Conservation (phyloP, 2,113 vertebrate genomes). For the Myotis brandtii region DNA sequence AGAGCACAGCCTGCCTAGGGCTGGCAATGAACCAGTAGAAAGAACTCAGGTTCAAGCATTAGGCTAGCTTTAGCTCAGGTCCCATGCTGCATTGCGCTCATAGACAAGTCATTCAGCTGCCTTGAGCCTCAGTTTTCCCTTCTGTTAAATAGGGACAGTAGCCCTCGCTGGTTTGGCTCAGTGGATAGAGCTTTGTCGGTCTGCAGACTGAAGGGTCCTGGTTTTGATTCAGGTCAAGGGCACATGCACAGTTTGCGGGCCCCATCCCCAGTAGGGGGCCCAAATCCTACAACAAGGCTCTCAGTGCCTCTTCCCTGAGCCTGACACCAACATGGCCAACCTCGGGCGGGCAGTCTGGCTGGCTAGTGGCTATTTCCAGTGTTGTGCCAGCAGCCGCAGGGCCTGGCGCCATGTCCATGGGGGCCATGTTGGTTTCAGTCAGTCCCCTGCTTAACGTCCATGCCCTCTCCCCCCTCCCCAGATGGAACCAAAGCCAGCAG, state of each 20-base stretch:
- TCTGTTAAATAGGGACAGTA: background rate
- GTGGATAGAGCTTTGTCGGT: no score
- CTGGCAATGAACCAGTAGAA: conserved; percentile 12
- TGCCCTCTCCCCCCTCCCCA: conserved; percentile 66
- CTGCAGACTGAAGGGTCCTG: no score
- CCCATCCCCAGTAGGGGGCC: no score
- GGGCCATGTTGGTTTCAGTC: background rate
- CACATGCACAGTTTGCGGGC: no score
- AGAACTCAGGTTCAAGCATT: background rate
- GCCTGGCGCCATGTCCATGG: conserved; percentile 14
- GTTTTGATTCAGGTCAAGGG: no score
- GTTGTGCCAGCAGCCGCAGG: conserved; percentile 27
- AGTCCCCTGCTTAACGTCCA: background rate
- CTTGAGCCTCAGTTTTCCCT: conserved; percentile 39
- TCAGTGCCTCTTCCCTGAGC: background rate
- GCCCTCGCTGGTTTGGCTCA: no score
- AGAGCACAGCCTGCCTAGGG: conserved; percentile 5
- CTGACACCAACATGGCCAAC: background rate
- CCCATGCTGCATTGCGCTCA: background rate
- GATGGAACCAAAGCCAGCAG: conserved; percentile 89
- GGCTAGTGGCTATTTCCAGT: background rate
- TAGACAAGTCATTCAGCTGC: background rate
- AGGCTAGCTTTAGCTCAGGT: background rate
- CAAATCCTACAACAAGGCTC: background rate
- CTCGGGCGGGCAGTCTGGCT: background rate